Percentiles rank a stretch among this genome's conserved stretches.
These are phyloP conservation scores for Carterocephalus palaemon DNA, from an alignment of 2,888 invertebrate genomes.

Conservation along the genomic window DNA sequence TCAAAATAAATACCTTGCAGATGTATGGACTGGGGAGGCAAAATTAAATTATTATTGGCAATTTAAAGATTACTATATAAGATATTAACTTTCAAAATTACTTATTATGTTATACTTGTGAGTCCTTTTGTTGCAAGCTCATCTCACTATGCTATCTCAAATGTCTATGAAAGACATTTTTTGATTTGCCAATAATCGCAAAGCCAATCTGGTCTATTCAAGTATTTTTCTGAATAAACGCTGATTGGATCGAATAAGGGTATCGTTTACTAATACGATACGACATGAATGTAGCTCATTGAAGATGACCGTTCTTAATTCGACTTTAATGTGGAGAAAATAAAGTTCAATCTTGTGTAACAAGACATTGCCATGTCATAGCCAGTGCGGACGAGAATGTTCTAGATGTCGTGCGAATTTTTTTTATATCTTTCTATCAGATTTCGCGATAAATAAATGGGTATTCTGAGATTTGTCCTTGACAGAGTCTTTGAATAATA, in stretches of 20 bases:
- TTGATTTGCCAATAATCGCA: slow-evolving; percentile 7
- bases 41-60: too few species aligned
- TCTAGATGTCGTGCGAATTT: slow-evolving; percentile 5
- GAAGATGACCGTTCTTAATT: neutral
- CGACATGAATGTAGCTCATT: slow-evolving; percentile 4
- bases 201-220: slow-evolving; percentile 18
- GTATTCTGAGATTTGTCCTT: neutral
- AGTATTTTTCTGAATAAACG: slow-evolving; percentile 22
- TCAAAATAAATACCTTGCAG: too few species aligned
- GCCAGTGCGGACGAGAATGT: neutral
- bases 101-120: too few species aligned
- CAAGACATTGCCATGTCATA: neutral
- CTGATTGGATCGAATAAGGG: slow-evolving; percentile 23
- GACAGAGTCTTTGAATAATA: neutral
- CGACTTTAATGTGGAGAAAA: neutral
- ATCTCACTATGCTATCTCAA: too few species aligned
- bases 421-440: slow-evolving; percentile 1
- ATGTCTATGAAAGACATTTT: too few species aligned
- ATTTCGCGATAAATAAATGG: neutral
- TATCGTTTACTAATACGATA: slow-evolving; percentile 20
- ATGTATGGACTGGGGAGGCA: too few species aligned
- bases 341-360: slow-evolving; percentile 2
- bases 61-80: too few species aligned
- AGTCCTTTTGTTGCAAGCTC: too few species aligned
- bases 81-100: too few species aligned